A percentile compares a stretch with the other conserved stretches of the same genome.
Conservation (phyloP, 1,140 invertebrate genomes). For the Branchinecta lynchi region DNA sequence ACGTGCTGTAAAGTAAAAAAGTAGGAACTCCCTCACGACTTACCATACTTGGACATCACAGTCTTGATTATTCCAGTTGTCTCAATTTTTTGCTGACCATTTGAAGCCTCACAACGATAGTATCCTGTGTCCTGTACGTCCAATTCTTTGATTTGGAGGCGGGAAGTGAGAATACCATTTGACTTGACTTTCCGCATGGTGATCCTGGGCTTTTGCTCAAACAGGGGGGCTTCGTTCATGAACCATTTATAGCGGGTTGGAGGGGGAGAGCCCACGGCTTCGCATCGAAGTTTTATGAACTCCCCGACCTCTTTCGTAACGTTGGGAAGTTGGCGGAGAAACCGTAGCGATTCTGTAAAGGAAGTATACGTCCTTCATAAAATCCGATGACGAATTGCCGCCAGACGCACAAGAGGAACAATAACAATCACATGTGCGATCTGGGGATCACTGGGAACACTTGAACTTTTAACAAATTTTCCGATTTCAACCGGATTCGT, state of each 20-base stretch:
- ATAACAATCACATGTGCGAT: too few relatives aligned
- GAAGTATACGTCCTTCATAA: too few relatives aligned
- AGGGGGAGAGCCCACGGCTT: constrained; percentile 45
- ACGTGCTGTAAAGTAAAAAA: neutral
- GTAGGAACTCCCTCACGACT: constrained; percentile 28
- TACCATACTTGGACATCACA: constrained; percentile 30
- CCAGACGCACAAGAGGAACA: too few relatives aligned
- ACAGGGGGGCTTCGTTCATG: constrained; percentile 45
- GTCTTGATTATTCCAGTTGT: constrained; percentile 44
- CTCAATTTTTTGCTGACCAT: constrained; percentile 41
- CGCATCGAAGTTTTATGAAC: constrained; percentile 44
- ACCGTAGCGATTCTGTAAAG: constrained; percentile 25
- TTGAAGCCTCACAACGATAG: constrained; percentile 49
- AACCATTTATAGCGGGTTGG: constrained; percentile 44
- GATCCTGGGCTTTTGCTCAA: constrained; percentile 36
- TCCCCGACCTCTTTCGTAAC: constrained; percentile 45
- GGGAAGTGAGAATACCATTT: constrained; percentile 29
- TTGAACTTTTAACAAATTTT: too few relatives aligned
- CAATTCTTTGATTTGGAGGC: constrained; percentile 42
- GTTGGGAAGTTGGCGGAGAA: constrained; percentile 37
- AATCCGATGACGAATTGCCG: too few relatives aligned
- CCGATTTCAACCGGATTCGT: too few relatives aligned
- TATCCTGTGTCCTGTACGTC: constrained; percentile 49
- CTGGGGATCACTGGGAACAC: too few relatives aligned
- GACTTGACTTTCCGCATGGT: constrained; percentile 33